Conservation (phyloP, 2,797 vertebrate species). For the Phyllotis vaccarum region DNA sequence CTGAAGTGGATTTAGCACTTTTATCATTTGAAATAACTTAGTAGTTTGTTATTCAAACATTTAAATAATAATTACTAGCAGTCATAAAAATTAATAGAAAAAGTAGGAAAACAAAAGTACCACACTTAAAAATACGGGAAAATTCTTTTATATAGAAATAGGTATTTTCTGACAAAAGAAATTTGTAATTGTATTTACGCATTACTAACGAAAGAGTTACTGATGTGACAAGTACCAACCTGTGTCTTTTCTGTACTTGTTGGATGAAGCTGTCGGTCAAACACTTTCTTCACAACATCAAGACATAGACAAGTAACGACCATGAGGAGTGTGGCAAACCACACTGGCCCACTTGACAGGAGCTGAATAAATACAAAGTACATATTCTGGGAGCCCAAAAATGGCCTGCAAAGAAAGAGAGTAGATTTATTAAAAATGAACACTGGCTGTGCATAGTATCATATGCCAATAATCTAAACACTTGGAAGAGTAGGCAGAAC, state of each 20-base stretch:
- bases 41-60: conserved; percentile 19
- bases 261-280: conserved; percentile 95
- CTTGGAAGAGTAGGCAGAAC: neutral
- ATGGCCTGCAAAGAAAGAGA: conserved; percentile 92
- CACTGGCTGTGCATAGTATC: neutral
- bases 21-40: conserved; percentile 8
- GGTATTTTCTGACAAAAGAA: conserved; percentile 37
- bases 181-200: conserved; percentile 26
- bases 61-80: conserved; percentile 7
- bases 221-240: conserved; percentile 88
- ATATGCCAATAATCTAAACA: neutral
- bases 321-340: conserved; percentile 98
- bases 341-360: conserved; percentile 97
- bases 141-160: conserved; percentile 53
- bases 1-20: conserved; percentile 14
- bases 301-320: conserved; percentile 95
- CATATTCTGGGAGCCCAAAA: conserved; percentile 98
- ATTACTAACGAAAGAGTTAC: conserved; percentile 51
- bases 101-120: conserved; percentile 48
- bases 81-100: conserved; percentile 41
- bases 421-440: conserved; percentile 26
- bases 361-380: conserved; percentile 98
- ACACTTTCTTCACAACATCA: conserved; percentile 97
- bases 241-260: conserved; percentile 98
- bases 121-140: conserved; percentile 28